Conservation (phyloP, 2,797 vertebrate genomes). For the Syndactyla subalaris region DNA sequence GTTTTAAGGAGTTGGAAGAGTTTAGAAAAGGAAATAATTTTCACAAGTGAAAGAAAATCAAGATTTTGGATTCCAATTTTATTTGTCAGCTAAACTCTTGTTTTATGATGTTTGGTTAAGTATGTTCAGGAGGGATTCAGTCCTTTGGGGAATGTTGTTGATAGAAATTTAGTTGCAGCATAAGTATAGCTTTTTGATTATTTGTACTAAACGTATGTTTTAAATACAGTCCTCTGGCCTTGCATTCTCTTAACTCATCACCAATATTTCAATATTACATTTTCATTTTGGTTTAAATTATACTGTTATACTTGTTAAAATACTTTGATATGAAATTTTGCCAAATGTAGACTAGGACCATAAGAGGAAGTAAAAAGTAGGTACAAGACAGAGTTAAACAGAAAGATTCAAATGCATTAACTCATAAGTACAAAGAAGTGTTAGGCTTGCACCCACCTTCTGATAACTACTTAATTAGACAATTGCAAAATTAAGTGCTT, state of each 20-base stretch:
- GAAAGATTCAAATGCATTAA: background rate
- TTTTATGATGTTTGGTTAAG: background rate
- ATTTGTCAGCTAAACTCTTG: background rate
- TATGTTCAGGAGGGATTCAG: background rate
- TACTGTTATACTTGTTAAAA: background rate
- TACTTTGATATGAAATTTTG: background rate
- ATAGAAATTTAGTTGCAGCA: background rate
- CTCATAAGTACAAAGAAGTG: background rate
- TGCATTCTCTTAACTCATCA: background rate
- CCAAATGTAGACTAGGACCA: background rate
- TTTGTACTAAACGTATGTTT: background rate
- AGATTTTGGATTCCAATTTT: background rate
- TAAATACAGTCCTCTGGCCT: background rate
- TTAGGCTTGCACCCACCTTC: background rate
- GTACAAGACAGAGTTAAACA: background rate
- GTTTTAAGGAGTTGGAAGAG: background rate
- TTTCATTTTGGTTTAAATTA: background rate
- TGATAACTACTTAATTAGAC: background rate
- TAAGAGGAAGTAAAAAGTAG: background rate
- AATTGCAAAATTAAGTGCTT: background rate
- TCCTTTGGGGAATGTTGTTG: background rate
- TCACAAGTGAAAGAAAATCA: background rate
- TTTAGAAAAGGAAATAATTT: background rate
- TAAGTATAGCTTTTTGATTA: background rate
- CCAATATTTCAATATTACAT: background rate